Base-by-base conservation (phyloP, 2,888 invertebrate genomes). In the Dascillus cervinus region DNA sequence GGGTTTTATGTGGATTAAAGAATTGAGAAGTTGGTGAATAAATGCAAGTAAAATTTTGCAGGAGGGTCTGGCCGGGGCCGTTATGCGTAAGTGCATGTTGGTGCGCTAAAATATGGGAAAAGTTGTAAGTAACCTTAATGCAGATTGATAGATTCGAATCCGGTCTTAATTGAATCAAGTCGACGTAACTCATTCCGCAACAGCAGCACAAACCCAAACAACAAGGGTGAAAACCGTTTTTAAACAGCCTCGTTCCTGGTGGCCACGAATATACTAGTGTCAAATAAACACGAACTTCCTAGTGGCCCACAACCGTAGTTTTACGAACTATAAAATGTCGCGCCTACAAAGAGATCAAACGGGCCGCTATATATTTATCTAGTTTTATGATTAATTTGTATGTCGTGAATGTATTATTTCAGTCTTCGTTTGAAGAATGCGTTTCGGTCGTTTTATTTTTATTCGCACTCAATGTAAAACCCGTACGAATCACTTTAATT, bases 111-210 rank as follows among this genome's bases (percentile, higher is more conserved):
- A 58, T 60, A 60, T 60, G 56, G 53, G 56, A 56, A 57, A 60
- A 60, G 52, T 60, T 58, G 50, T 56, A 57, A 56, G 59, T 53
- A 38, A 56, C 53, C 46, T 50, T 60, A 60, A 60, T 58, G 50
- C 58, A 44, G 44, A 46, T 54, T 56, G 58, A 60, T 60, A 58
- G 59, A 58, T 57, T 60, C 39, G 46, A 53, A 52, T 52, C 50
- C 38, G 25, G 31, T 15, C 28, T 37, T 34, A 40, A 17, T 17
- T 17, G 4, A 17, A 17, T 17, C 8, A 17, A 17, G 8, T 6
- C 17, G 17, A 17, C 17, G 8, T 6, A 17, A 8, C 8, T 8
- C 5, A 8, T 8, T 17, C 17, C 17, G 17, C 8, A 6, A 4
- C 8, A 17, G 4, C 8, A 17, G 17, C 17, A 17, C 8, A n/a